Evolutionary conservation across 2,888 invertebrate species (phyloP), one percentile per base, ranked within the genome.

Genomic region (Lomographa bimaculata): DNA sequence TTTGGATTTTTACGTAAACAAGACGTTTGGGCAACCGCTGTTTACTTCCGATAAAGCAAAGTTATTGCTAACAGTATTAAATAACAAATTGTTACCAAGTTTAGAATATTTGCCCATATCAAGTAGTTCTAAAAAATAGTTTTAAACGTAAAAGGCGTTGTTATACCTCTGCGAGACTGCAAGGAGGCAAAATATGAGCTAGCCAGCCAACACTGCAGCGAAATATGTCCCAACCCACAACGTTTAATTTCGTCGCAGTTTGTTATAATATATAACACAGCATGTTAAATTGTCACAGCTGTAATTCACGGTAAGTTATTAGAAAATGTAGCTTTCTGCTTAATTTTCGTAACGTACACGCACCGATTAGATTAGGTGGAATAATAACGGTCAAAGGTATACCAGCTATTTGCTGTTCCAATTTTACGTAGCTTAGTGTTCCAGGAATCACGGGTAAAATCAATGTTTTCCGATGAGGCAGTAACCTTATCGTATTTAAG

Each of bases 211-310:
- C 33, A 46, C 28, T 61, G 59, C 59, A 60, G 43, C 46, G 50
- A 56, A 49, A 54, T 55, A 56, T 39, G 33, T 32, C 46, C 42
- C 58, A 52, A 60, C 53, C 71, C 68, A 59, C 71, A 68, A 51
- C 64, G 62, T 75, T 78, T 80, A 80, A 80, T 82, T 80, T 71
- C 65, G 53, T 48, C 52, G 57, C 67, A 68, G 64, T 76, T 65
- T 66, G 70, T 66, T 74, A 73, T 71, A 71, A 69, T 64, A 66
- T 71, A 71, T 71, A 68, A 64, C 64, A 62, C 55, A 68, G 64
- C 64, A 62, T 55, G 66, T 64, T 68, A 72, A 71, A 77, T 70
- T 71, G 71, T 74, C 71, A 65, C 62, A 53, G 55, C 67, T 55
- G 66, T 74, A 73, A 76, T 65, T 75, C 71, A 73, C 60, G 63